Percentiles rank a stretch among this genome's conserved stretches.
Conservation (phyloP, 2,797 vertebrate species). For the Chelon labrosus region DNA sequence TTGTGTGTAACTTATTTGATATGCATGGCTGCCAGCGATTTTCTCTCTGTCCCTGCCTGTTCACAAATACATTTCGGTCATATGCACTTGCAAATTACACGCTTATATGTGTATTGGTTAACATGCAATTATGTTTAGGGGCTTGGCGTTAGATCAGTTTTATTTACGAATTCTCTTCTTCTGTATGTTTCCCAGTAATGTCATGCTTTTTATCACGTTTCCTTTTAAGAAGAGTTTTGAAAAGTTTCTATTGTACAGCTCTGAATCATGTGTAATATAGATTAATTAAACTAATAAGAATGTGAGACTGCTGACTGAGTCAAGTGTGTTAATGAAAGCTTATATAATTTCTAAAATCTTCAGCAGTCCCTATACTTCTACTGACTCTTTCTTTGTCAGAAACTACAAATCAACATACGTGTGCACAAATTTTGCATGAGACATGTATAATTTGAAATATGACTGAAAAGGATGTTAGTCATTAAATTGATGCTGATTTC, state of each 20-base stretch:
- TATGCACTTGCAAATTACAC: background rate
- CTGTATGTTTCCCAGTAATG: conserved; percentile 8
- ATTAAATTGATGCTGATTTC: background rate
- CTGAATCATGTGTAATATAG: conserved; percentile 27
- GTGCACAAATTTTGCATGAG: background rate
- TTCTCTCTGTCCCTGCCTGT: conserved; percentile 7
- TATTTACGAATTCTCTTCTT: background rate
- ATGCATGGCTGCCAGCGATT: conserved; percentile 31
- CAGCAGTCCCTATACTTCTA: background rate
- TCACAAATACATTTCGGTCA: background rate
- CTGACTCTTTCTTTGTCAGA: background rate
- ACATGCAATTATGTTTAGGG: background rate
- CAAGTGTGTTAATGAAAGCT: background rate
- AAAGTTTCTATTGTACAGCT: conserved; percentile 37
- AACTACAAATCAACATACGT: too few species aligned
- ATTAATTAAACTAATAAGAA: conserved; percentile 53
- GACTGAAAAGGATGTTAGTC: background rate
- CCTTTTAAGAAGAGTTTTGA: conserved; percentile 26
- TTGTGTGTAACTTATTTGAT: conserved; percentile 8
- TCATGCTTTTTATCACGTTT: conserved; percentile 19
- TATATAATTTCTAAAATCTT: background rate
- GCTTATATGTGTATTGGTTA: background rate
- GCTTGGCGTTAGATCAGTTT: conserved; percentile 9
- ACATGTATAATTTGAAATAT: background rate
- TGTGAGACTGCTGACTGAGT: conserved; percentile 18